Base-by-base conservation (phyloP, 2,797 vertebrate genomes). In the Octomys mimax region DNA sequence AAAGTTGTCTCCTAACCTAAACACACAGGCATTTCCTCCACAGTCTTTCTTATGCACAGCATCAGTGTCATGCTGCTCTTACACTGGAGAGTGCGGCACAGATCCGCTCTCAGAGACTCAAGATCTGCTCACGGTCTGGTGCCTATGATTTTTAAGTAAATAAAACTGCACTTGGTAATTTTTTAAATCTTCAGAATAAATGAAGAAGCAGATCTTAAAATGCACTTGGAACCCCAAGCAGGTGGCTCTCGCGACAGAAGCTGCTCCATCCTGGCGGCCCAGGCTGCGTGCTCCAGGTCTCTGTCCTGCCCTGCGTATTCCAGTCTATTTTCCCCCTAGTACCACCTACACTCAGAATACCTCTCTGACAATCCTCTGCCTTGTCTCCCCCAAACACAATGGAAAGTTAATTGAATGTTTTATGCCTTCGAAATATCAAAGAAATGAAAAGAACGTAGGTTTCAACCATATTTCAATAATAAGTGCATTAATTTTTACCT, bases 341-440 rank as follows among this genome's bases (percentile, higher is more conserved):
- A 78, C 96, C 97, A 97, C 97, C 98, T 87, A 98, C 97, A 97
- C 97, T 97, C 97, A 91, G 92, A 97, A 97, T 96, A 91, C 95
- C 97, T 97, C 95, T 68, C 97, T 98, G 97, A 98, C 98, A 98
- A 97, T 96, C 94, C 97, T 95, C 96, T 98, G 98, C 98, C 96
- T 98, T 98, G 97, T 95, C 94, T 98, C 91, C 96, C 75, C 22
- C 87, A 98, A 98, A 98, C 97, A 99, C 98, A 99, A 99, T 98
- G 95, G 98, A 98, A 98, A 99, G 98, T 98, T 99, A 99, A 99
- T 99, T 99, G 98, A 99, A 99, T 99, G 98, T 99, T 99, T 98
- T 98, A 98, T 98, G 98, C 98, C 98, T 98, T 98, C 86, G 97
- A 95, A 98, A 96, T 99, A 98, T 98, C 98, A 98, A 98, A 99